Conservation (phyloP, 2,888 invertebrate species). For the Cryptocephalus primarius region DNA sequence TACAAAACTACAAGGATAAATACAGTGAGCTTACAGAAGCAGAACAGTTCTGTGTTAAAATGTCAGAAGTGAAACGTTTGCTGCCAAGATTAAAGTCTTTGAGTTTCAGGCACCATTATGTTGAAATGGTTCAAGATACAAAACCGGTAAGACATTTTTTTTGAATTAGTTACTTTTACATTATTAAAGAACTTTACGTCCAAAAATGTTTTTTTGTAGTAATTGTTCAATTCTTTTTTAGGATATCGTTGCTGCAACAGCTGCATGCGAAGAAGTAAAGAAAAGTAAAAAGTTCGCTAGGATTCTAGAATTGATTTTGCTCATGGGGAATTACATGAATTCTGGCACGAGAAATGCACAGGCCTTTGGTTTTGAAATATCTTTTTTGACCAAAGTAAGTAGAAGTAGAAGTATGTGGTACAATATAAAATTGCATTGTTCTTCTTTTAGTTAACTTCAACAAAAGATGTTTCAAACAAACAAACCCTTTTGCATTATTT, state of each 20-base stretch:
- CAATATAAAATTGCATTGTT: background rate
- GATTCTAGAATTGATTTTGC: conserved; percentile 77
- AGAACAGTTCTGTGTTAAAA: conserved; percentile 87
- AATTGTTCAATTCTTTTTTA: conserved; percentile 28
- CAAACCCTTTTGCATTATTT: conserved; percentile 88
- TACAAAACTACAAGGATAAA: conserved; percentile 67
- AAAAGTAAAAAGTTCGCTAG: conserved; percentile 82
- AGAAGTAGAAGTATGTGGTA: background rate
- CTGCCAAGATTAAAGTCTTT: conserved; percentile 78
- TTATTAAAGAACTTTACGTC: conserved; percentile 2
- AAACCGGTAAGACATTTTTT: conserved; percentile 60
- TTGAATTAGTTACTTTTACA: background rate
- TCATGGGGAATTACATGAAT: conserved; percentile 96
- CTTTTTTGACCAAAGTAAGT: conserved; percentile 80
- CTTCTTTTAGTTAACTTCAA: conserved; percentile 57
- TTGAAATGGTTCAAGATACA: conserved; percentile 75
- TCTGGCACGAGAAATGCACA: conserved; percentile 88
- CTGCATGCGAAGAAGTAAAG: conserved; percentile 90
- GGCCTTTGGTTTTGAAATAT: conserved; percentile 94
- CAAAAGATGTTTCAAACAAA: conserved; percentile 90
- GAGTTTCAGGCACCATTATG: conserved; percentile 78
- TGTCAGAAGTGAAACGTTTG: conserved; percentile 81
- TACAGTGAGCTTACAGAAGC: conserved; percentile 81
- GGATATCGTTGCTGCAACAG: conserved; percentile 90
- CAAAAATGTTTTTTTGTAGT: background rate